Percentiles rank a stretch among this genome's conserved stretches.
Conservation (phyloP, 2,113 vertebrate genomes). For the Lipophrys pholis region DNA sequence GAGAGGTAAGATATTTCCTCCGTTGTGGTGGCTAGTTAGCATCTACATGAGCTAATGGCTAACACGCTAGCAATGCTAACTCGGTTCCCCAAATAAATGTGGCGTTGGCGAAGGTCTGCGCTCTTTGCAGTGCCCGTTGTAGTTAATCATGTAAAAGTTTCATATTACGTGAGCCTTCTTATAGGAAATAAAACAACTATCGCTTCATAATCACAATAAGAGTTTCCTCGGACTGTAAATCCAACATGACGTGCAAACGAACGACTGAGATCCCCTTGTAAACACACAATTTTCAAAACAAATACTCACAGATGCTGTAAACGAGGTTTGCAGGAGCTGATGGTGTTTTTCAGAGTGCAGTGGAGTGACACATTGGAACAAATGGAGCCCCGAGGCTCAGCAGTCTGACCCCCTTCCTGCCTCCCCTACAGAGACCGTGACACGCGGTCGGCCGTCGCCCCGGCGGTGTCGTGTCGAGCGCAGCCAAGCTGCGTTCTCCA, state of each 20-base stretch:
- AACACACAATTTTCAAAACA: conserved; percentile 4
- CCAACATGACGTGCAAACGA: background rate
- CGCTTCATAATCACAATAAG: background rate
- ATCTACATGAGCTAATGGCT: too few relatives aligned
- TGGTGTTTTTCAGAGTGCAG: conserved; percentile 33
- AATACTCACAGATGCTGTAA: background rate
- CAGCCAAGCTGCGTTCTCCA: background rate
- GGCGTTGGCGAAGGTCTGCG: too few relatives aligned
- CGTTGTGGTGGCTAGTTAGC: too few relatives aligned
- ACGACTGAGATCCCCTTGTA: conserved; percentile 1
- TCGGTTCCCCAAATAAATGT: too few relatives aligned
- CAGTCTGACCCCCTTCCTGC: conserved; percentile 57
- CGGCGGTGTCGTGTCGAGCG: conserved; percentile 15
- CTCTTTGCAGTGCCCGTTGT: too few relatives aligned
- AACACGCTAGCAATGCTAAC: too few relatives aligned
- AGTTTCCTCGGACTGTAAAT: conserved; percentile 17
- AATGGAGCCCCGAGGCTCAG: conserved; percentile 51
- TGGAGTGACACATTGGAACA: conserved; percentile 35
- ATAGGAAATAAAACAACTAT: too few relatives aligned
- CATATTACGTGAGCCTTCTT: too few relatives aligned
- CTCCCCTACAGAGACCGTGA: conserved; percentile 41
- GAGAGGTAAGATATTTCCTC: too few relatives aligned
- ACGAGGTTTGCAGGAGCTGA: conserved; percentile 34
- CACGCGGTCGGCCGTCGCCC: conserved; percentile 22
- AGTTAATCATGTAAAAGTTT: too few relatives aligned